Conservation (phyloP, 2,797 vertebrate genomes). For the Tenualosa ilisha region DNA sequence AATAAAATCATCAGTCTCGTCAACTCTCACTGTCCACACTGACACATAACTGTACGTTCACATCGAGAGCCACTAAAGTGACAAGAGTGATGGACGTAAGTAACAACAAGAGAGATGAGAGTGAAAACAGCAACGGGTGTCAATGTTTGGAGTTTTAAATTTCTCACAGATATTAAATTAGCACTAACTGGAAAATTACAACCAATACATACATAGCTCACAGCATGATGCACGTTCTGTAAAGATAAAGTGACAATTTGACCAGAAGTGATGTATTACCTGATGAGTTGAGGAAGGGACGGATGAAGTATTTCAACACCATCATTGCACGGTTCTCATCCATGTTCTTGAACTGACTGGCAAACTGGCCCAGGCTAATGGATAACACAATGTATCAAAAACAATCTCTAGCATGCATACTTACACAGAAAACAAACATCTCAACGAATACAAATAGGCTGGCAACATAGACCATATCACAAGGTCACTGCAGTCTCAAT, state of each 20-base stretch:
- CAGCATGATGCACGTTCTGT: background rate
- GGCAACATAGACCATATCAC: background rate
- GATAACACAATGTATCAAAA: background rate
- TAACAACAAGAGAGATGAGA: no score
- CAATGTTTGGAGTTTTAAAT: no score
- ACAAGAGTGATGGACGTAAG: no score
- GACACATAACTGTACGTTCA: no score
- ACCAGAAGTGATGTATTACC: background rate
- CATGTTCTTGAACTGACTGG: slow-evolving; percentile 16
- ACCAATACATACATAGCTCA: background rate
- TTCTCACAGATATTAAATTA: background rate
- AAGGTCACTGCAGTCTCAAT: background rate
- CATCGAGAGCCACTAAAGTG: no score
- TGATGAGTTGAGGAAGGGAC: slow-evolving; percentile 16
- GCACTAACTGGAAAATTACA: background rate
- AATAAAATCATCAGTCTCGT: no score
- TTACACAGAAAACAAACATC: background rate
- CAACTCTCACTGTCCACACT: no score
- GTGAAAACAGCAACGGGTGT: no score
- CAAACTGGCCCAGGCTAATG: slow-evolving; percentile 18
- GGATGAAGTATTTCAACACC: slow-evolving; percentile 27
- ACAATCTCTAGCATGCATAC: background rate
- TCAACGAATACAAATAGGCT: background rate
- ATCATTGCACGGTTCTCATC: background rate
- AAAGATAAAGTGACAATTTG: background rate